Base-by-base conservation (phyloP, 2,888 invertebrate species). In the Tenthredo notha region DNA sequence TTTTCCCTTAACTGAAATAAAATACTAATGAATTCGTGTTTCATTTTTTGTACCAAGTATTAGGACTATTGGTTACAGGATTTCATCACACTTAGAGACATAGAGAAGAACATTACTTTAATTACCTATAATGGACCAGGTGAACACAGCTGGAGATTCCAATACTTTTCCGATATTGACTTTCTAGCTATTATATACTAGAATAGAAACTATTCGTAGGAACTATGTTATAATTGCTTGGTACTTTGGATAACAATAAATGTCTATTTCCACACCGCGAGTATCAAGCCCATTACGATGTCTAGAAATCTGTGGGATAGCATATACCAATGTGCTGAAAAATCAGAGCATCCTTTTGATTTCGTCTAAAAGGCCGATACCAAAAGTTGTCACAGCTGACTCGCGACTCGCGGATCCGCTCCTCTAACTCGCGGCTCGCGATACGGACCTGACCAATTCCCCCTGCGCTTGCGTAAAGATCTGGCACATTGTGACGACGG, bases 401-500 rank as follows among this genome's bases (percentile, higher is more conserved):
- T 72, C 43, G 6, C 18, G 33, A n/a, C 40, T 72, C 43, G 15
- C 9, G 72, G 15, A 12, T 6, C 12, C 18, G 25, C 72, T 4
- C 9, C 61, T 43, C 9, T 74, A n/a, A 7, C 10, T 61, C 33
- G 5, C 54, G 29, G 18, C 12, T 29, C 40, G 37, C 37, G 80
- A 33, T 61, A 58, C 80, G 58, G 40, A n/a, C 58, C 80, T 58
- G 80, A 61, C 15, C 21, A 37, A 12, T 61, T 12, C 58, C 21
- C 21, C 9, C 2, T 40, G 80, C 80, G 80, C 80, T n/a, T 80
- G 80, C 80, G 80, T 80, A 1, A 40, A 40, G 25, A 40, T 12
- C 40, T 21, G 25, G 58, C 61, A 80, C 80, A 80, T 80, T 61
- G 58, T 61, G 21, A 61, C 80, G 80, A 25, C 25, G 61, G 61